Base-by-base conservation (phyloP, 2,797 vertebrate genomes). In the Melanotaenia trifasciata region DNA sequence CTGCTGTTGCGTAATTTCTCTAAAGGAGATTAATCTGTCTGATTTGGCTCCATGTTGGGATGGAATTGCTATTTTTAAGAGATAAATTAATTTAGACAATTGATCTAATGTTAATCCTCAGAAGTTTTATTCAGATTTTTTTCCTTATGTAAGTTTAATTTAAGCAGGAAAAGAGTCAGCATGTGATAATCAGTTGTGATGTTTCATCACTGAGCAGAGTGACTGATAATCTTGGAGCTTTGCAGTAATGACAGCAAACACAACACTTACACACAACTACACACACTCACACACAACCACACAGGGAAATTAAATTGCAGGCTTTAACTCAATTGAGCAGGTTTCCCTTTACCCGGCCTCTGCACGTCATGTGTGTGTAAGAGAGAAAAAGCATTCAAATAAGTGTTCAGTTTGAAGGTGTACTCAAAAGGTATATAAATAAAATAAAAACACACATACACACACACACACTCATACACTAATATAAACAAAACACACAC, bases 271-370 rank as follows among this genome's bases (percentile, higher is more conserved):
- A 62, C 81, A 51, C 67, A 16, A 70, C 43, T 36, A 61, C 45
- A 36, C 50, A 62, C 81, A 50, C 64, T 13, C 53, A 70, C 72
- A 76, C 53, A 71, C 66, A 81, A 40, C 71, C 60, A 60, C 64
- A 66, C n/a, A 62, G 0, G 61, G 62, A 57, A 89, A 93, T 91
- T 67, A 61, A 90, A 89, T 91, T 92, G 77, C 43, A 86, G 56
- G 43, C 28, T 83, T 81, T 90, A 92, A 91, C 84, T 90, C 62
- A 85, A 84, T 91, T 79, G 64, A 77, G 71, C 58, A 72, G 81
- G 72, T 80, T 88, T 85, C 26, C 64, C 78, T 85, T 74, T 80
- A 83, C 79, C 77, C 66, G 77, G 72, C 50, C 47, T 30, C 51
- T 6, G 35, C 51, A 1, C n/a, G 45, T 45, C 30, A 51, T 72